Evolutionary conservation across 2,888 invertebrate genomes (phyloP), one percentile per base, ranked within the genome.

Genomic region (Tiliacea aurago): DNA sequence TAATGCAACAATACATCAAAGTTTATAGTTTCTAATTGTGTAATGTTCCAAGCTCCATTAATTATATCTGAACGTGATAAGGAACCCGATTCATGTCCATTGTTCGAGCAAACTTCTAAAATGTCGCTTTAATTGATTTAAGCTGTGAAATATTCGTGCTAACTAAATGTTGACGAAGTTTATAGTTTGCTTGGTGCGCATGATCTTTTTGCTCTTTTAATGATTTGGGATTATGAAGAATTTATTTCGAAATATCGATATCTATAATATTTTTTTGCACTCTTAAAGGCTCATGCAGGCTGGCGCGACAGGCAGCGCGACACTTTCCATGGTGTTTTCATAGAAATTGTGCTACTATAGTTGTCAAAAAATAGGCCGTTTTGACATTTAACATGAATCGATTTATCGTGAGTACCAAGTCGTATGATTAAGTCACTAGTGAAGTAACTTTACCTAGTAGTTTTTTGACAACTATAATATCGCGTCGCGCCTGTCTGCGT

Each of bases 61-160:
- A 91, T 91, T 90, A 90, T 90, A 89, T 90, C 88, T 80, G 76
- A 72, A 67, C 51, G 70, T 86, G 91, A 91, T 91, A 91, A 90
- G 82, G 77, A 87, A 87, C 89, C 87, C 85, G 88, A 88, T 84
- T 87, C 87, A 84, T 84, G 87, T 84, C 87, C 79, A 90, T 90
- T 91, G 91, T 91, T 91, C 86, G 75, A 82, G 65, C 81, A 79
- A 76, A 87, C 85, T 88, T 81, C 86, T 86, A 85, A 86, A 90
- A 87, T 88, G 91, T 90, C 89, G 86, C 80, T 84, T 86, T 89
- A 90, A 89, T 89, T 89, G 89, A 90, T 90, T 88, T 89, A 88
- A 86, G 73, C 83, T 66, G 70, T 79, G 74, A 80, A 83, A 81
- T 86, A 79, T 72, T 84, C 64, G 74, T 73, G 76, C 75, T 78